Conservation (phyloP, 1,140 invertebrate genomes). For the Camponotus pennsylvanicus region DNA sequence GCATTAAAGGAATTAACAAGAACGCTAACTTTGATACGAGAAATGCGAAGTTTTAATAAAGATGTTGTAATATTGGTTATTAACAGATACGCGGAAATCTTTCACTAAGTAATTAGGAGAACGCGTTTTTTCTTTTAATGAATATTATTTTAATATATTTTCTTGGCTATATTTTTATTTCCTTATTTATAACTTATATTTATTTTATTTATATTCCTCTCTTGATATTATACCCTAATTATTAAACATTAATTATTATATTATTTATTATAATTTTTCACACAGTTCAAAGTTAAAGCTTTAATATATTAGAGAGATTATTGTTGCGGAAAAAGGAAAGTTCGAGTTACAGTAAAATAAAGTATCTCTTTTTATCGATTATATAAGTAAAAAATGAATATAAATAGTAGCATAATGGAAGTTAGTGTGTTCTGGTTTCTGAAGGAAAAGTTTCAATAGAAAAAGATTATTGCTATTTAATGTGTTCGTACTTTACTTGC, state of each 20-base stretch:
- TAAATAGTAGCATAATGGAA: conserved; percentile 23
- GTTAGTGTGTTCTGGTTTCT: conserved; percentile 25
- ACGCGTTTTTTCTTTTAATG: background rate
- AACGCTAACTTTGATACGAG: background rate
- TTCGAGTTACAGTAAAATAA: background rate
- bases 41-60: conserved; percentile 14
- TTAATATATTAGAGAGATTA: background rate
- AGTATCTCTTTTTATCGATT: conserved; percentile 14
- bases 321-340: background rate
- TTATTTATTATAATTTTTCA: background rate
- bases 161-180: background rate
- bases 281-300: background rate
- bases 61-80: conserved; percentile 1
- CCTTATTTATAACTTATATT: background rate
- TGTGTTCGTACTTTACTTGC: conserved; percentile 91
- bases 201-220: background rate
- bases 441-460: background rate
- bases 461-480: background rate
- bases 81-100: background rate
- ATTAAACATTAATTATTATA: conserved; percentile 1
- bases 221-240: background rate
- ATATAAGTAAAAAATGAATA: conserved; percentile 4
- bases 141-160: background rate
- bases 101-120: background rate
- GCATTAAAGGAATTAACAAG: background rate